Base-by-base conservation (phyloP, 2,113 vertebrate genomes). In the Pao palembangensis region DNA sequence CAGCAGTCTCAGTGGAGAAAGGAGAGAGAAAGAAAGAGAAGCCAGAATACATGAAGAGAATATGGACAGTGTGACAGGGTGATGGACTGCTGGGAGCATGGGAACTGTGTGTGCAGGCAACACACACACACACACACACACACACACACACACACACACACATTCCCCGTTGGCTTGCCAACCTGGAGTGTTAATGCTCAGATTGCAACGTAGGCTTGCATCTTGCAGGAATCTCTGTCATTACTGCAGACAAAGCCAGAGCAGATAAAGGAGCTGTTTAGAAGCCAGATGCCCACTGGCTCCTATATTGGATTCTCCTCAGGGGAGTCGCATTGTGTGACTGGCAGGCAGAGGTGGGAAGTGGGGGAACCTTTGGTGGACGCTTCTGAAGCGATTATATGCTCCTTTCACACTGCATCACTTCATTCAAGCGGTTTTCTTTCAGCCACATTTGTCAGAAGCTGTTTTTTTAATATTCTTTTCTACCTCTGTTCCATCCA, bases 251-350 rank as follows among this genome's bases (percentile, higher is more conserved):
- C 79, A 78, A 82, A 80, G 75, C 51, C 63, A 25, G 41, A 1
- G 38, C 67, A 79, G 71, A 84, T 82, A 75, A 87, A 89, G 63
- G 67, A 55, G 52, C 19, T 14, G 53, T 73, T 85, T 80, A 50
- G 51, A 46, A 55, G 55, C 72, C 58, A 57, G 57, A 74, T 69
- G 50, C 58, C 66, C 63, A 61, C 55, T 41, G 61, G 73, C 58
- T 77, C 69, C 75, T 64, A 65, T 79, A 79, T 58, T 28, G 69
- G 52, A 51, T 65, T 52, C 44, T 75, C 78, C 63, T 55, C 38
- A 25, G 64, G 82, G 76, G 58, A 61, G 51, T 55, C 20, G 69
- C 60, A 16, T 57, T 50, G 44, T 10, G 46, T 84, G 78, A 72
- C 73, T 64, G 74, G 65, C 75, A 69, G 63, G 58, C 47, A 58